Evolutionary conservation across 2,113 vertebrate species (phyloP), one percentile per base, ranked within the genome.

Genomic region (Campylomormyrus tamandua): DNA sequence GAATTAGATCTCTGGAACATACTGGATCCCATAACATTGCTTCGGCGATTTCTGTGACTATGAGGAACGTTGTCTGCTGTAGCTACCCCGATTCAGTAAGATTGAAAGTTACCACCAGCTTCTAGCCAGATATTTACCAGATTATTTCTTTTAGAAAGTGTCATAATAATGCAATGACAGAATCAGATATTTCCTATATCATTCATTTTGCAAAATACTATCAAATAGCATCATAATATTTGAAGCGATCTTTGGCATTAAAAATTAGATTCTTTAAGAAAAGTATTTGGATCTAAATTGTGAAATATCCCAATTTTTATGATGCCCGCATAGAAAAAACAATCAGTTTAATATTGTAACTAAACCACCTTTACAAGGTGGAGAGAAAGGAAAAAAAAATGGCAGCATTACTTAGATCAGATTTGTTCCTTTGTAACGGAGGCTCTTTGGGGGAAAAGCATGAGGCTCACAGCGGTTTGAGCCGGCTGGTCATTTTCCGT

Each of bases 401-500:
- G 13, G 74, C 35, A 80, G 74, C 74, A 13, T 49, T 88, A 27
- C 70, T 83, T 83, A 35, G 46, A 49, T 31, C 45, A 52, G 45
- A 70, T 83, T 46, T 39, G 9, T 53, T 21, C 17, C 46, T 89
- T 83, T 89, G 88, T 80, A 80, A 89, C 42, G 49, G 15, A 50
- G 66, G 6, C n/a, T 35, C 46, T 49, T 24, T 70, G n/a, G 62
- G 24, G 24, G 2, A 31, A 89, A 52, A 35, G 8, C 27, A 42
- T 48, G n/a, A 2, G 3, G 13, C 46, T 46, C 17, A 89, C 83
- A 91, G 88, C 88, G 83, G 88, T 52, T 89, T 74, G 39, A 90
- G 70, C 48, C 83, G 70, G 50, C 50, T 66, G 92, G 92, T 93
- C 93, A 90, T 89, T 92, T 89, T 92, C 92, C 3, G 1, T 74